Conservation (phyloP, 92 coral and sea anemone species). For the Phenganax stokvisi region DNA sequence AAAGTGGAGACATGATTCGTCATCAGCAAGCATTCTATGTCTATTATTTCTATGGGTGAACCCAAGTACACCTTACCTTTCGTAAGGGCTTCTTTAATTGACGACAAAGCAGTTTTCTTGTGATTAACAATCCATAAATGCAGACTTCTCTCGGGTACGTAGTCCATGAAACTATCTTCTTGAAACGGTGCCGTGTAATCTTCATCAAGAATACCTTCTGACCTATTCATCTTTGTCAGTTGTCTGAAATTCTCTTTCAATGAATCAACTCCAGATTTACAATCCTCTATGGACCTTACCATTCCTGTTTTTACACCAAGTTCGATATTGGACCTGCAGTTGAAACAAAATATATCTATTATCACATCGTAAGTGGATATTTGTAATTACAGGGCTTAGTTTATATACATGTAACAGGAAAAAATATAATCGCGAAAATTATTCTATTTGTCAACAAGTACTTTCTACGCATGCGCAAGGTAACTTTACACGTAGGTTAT, state of each 20-base stretch:
- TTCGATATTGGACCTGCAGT: constrained; percentile 62
- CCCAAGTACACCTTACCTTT: constrained; percentile 36
- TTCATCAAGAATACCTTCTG: constrained; percentile 57
- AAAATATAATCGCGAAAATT: too few species aligned
- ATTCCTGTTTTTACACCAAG: constrained; percentile 79
- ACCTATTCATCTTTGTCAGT: constrained; percentile 44
- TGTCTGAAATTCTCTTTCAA: constrained; percentile 51
- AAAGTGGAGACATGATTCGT: too few species aligned
- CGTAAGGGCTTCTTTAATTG: constrained; percentile 58
- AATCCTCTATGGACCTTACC: constrained; percentile 80
- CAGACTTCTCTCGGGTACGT: constrained; percentile 48
- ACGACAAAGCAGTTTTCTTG: constrained; percentile 47
- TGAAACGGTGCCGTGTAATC: constrained; percentile 55
- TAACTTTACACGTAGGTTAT: neutral
- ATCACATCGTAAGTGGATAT: too few species aligned
- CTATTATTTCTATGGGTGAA: neutral
- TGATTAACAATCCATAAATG: constrained; percentile 51
- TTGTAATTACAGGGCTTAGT: too few species aligned
- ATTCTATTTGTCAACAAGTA: neutral
- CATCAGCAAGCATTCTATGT: too few species aligned
- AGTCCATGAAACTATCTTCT: constrained; percentile 37
- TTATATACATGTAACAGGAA: too few species aligned
- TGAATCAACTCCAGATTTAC: constrained; percentile 78
- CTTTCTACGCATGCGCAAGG: constrained; percentile 9
- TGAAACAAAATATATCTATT: neutral